A percentile compares a stretch with the other conserved stretches of the same genome.
Conservation (phyloP, 2,113 vertebrate genomes). For the Podarcis muralis region DNA sequence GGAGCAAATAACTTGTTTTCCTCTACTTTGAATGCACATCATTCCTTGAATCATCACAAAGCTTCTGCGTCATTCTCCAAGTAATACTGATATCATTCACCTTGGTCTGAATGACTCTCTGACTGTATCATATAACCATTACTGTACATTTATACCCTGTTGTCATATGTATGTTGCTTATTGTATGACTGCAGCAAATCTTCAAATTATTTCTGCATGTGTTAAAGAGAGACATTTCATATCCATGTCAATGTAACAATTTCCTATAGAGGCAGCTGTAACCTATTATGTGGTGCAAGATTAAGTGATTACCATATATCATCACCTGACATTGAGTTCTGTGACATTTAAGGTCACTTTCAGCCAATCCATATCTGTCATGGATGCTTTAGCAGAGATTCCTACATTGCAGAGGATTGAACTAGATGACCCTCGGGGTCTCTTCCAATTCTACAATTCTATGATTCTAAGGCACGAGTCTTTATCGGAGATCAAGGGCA, state of each 20-base stretch:
- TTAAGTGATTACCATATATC: background rate
- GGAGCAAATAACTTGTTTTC: background rate
- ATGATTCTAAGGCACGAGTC: no score
- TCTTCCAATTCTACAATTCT: no score
- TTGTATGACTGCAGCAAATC: background rate
- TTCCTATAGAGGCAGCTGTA: background rate
- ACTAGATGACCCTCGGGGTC: no score
- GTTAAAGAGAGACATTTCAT: background rate
- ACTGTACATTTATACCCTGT: background rate
- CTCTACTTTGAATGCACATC: background rate
- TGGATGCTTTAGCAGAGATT: no score
- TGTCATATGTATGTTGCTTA: background rate
- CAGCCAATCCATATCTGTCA: background rate
- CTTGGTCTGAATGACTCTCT: background rate
- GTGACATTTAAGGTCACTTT: background rate
- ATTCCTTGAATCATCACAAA: background rate
- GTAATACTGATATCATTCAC: background rate
- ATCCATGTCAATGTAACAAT: background rate
- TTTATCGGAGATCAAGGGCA: no score
- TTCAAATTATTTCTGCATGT: background rate
- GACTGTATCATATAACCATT: background rate
- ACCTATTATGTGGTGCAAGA: background rate
- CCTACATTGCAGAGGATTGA: no score
- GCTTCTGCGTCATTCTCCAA: background rate
- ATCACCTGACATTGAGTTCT: background rate